Evolutionary conservation across 2,888 invertebrate genomes (phyloP), one percentile per base, ranked within the genome.

Genomic region (Pseudococcus viburni): DNA sequence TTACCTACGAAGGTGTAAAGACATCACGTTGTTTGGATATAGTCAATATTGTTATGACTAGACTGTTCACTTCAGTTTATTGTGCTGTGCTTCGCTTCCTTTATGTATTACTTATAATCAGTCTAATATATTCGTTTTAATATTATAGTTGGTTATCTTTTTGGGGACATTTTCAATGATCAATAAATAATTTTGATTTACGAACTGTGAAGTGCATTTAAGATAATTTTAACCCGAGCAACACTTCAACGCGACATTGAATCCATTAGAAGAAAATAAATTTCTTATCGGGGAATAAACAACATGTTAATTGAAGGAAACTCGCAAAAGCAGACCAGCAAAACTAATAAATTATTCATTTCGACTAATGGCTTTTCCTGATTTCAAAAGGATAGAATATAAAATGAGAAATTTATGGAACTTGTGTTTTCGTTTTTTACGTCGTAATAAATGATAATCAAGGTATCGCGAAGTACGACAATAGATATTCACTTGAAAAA

Each of bases 1-100:
- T 77, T 83, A 77, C 46, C 12, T 33, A 33, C 26, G 73, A 33
- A 33, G 73, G 73, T 73, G 26, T 73, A 39, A 8, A 8, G 42
- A 42, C 42, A 42, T 73, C 33, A 46, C 15, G 46, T n/a, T 83
- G 17, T 83, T 83, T 83, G 80, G 33, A 83, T 46, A 17, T 83
- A 83, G 80, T 83, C 46, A 15, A 46, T 64, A 22, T 46, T 83
- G 12, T 83, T 46, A 19, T 83, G 46, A 83, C 46, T 83, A 46
- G 42, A 83, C 42, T 83, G 80, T 83, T 17, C 80, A 83, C 80
- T 83, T 83, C 80, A 46, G 46, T 83, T 83, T 83, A 83, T 83
- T 83, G 80, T 83, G 80, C 80, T 83, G 80, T 83, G 80, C 80
- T 83, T 83, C 46, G 80, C 80, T 83, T 83, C 22, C 80, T 83